Evolutionary conservation across 1,140 invertebrate species (phyloP), one percentile per base, ranked within the genome.

Genomic region (Tetramorium simillimum): DNA sequence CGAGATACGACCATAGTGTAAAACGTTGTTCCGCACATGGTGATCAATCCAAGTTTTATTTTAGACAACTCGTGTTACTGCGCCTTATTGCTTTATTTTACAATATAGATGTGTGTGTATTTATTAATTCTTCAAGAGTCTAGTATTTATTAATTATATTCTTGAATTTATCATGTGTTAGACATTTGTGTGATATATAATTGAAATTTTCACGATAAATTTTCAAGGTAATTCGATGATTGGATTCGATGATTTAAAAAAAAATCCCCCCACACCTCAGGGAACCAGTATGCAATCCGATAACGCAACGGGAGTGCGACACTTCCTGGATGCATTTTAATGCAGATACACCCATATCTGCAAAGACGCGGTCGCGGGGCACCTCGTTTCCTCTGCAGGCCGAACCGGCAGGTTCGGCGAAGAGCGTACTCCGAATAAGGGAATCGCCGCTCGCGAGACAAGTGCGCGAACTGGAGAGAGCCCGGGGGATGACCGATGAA

Each of bases 341-440:
- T 56, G 14, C 2, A 37, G n/a, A 63, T 46, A 33, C 18, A 69
- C 16, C 18, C 37, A 21, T 21, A 62, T 49, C 37, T 69, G 43
- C 12, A 46, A 56, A 53, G 3, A 37, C 1, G n/a, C 16, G 18
- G 14, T 33, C 62, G 40, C 62, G 43, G 3, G 63, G 24, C 80
- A 75, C 53, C 67, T 84, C 78, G 75, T 18, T 65, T 86, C 46
- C 46, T 73, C 65, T 21, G 46, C 72, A 46, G 51, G 58, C 77
- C 49, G 40, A 65, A 33, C 76, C 63, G 76, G 43, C 40, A 62
- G 33, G 21, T 70, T 24, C 77, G 60, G 76, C 76, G 78, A 89
- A 90, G 90, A 86, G 87, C 91, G 91, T 93, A 87, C 87, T 91
- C 93, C 93, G 89, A 93, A 94, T 94, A 94, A 93, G 93, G 93